phyloP scores from a whole-genome alignment of 2,797 vertebrate genomes.

The Hypotaenidia okinawae region DNA sequence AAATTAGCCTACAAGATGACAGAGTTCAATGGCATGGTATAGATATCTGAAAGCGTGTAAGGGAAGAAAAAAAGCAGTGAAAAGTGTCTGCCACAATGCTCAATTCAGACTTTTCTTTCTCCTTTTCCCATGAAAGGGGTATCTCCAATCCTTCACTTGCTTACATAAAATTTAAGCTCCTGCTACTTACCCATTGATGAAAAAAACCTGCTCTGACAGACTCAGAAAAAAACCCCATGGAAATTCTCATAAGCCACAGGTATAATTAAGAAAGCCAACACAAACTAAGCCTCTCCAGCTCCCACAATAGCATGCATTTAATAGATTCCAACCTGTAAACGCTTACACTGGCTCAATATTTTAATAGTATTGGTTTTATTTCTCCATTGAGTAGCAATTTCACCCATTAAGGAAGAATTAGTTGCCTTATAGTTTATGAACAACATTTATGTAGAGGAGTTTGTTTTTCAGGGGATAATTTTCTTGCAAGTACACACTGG shows the following conservation, averaged over 20 bases:
- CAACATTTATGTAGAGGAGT: constrained; percentile 21
- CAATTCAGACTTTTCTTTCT: not conserved
- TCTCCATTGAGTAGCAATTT: constrained; percentile 42
- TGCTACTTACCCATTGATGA: not conserved
- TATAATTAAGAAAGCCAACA: not conserved
- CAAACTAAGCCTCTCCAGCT: not conserved
- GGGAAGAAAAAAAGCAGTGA: not conserved
- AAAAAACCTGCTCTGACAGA: not conserved
- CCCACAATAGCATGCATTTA: not conserved
- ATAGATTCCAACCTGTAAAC: constrained; percentile 19
- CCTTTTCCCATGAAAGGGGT: not conserved
- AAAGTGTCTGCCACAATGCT: not conserved
- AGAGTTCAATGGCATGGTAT: not conserved
- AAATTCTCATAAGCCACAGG: not conserved
- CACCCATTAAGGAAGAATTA: constrained; percentile 38
- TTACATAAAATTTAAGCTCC: not conserved
- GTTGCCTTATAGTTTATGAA: constrained; percentile 46
- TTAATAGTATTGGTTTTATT: constrained; percentile 41
- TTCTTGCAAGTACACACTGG: constrained; percentile 27
- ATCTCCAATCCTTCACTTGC: not conserved
- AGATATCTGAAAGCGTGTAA: not conserved
- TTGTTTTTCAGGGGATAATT: constrained; percentile 59
- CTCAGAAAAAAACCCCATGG: not conserved
- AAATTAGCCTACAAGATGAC: not conserved
- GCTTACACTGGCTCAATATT: not conserved